These are phyloP conservation scores for Agriopis marginaria DNA, from an alignment of 2,888 invertebrate species.

Conservation along the genomic window DNA sequence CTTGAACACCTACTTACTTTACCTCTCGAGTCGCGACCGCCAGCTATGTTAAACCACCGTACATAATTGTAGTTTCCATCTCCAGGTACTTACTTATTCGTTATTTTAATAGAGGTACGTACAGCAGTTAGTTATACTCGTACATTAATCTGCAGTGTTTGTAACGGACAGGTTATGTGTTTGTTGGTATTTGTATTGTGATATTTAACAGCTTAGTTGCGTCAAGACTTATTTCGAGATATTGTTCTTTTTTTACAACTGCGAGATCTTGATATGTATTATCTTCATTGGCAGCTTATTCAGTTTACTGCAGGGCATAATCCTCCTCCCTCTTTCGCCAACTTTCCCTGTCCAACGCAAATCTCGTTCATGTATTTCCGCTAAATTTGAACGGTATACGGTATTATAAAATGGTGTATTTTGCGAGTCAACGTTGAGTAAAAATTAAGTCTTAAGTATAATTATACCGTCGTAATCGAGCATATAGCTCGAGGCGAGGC, in stretches of 20 bases:
- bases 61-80: slow-evolving; percentile 29
- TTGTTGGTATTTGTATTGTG: background rate
- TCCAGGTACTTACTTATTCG: slow-evolving; percentile 16
- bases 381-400: no score
- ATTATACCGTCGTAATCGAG: no score
- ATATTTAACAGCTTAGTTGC: slow-evolving; percentile 2
- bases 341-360: no score
- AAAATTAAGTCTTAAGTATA: no score
- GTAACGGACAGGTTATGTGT: background rate
- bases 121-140: background rate
- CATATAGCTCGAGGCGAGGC: no score
- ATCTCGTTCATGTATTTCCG: no score
- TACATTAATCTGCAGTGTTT: slow-evolving; percentile 18
- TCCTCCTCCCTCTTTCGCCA: no score
- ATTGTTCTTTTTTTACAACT: background rate
- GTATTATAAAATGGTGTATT: no score
- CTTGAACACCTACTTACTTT: slow-evolving; percentile 64
- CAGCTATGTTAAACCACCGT: slow-evolving; percentile 40
- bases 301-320: no score
- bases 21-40: slow-evolving; percentile 51
- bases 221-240: background rate
- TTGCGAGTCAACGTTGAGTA: no score
- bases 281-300: no score
- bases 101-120: slow-evolving; percentile 7
- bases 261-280: background rate